Conservation (phyloP, 1,140 invertebrate species). For the Eulimnadia texana region DNA sequence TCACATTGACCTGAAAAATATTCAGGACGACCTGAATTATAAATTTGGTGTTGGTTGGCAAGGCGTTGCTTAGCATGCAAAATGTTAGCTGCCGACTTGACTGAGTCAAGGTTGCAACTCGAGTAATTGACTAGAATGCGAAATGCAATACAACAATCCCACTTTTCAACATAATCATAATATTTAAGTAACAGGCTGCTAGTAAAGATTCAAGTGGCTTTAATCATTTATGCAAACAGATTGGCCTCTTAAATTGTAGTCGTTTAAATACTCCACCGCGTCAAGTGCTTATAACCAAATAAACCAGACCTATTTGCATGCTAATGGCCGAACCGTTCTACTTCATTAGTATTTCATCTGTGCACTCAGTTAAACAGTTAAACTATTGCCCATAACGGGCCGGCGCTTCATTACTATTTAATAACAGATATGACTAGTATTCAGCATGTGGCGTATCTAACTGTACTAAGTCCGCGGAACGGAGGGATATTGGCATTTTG, state of each 20-base stretch:
- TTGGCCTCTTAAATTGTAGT: not conserved
- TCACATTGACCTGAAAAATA: not conserved
- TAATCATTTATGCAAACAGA: not conserved
- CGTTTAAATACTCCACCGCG: not conserved
- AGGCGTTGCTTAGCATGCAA: not conserved
- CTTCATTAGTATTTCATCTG: too few species aligned
- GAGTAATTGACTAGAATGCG: not conserved
- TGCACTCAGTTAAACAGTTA: too few species aligned
- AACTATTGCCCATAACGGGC: too few species aligned
- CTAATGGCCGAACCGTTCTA: too few species aligned
- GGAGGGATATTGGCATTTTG: too few species aligned
- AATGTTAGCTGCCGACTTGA: not conserved
- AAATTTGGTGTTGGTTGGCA: not conserved
- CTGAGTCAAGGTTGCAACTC: not conserved
- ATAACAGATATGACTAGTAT: too few species aligned
- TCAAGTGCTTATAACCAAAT: too few species aligned
- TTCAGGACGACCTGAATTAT: not conserved
- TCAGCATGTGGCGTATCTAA: too few species aligned
- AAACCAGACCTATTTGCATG: too few species aligned
- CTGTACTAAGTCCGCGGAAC: too few species aligned
- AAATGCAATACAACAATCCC: too few species aligned
- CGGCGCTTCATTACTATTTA: too few species aligned
- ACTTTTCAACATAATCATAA: not conserved
- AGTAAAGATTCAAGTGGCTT: not conserved
- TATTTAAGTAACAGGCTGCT: not conserved